A percentile compares a stretch with the other conserved stretches of the same genome.
These are phyloP conservation scores for Phylloscopus collybita DNA, from an alignment of 2,797 vertebrate genomes.

Conservation along the genomic window DNA sequence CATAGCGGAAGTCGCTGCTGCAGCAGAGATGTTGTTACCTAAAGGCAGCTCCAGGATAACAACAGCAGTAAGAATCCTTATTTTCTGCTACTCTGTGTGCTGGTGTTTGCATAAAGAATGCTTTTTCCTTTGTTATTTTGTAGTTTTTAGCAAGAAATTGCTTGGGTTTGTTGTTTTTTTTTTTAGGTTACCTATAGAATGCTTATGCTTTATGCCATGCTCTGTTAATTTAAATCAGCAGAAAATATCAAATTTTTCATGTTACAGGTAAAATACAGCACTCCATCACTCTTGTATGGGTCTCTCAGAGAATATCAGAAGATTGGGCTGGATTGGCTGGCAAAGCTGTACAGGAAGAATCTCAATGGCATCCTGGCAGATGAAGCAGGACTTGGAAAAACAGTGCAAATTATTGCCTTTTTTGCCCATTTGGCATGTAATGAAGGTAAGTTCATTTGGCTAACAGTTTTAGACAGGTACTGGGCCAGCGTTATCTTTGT, in stretches of 20 bases:
- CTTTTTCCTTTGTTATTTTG: not conserved
- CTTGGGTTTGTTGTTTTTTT: not conserved
- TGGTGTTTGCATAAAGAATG: not conserved
- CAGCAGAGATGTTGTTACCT: constrained; percentile 89
- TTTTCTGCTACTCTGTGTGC: not conserved
- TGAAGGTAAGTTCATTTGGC: constrained; percentile 79
- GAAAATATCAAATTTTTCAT: not conserved
- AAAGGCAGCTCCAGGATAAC: constrained; percentile 88
- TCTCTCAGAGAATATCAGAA: constrained; percentile 91
- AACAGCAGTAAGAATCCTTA: constrained; percentile 60
- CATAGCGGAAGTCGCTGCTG: constrained; percentile 89
- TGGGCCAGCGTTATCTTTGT: not conserved
- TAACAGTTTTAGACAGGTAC: not conserved
- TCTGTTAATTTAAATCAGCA: not conserved
- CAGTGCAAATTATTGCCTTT: constrained; percentile 91
- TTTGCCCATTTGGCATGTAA: constrained; percentile 90
- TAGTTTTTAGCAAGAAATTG: not conserved
- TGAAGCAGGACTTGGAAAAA: constrained; percentile 92
- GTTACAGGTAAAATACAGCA: constrained; percentile 71
- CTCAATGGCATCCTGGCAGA: constrained; percentile 93
- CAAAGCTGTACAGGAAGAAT: constrained; percentile 87
- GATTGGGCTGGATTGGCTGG: constrained; percentile 91
- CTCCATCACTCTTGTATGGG: constrained; percentile 85
- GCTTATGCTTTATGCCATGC: not conserved
- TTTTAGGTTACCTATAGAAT: not conserved